Evolutionary conservation across 2,113 vertebrate genomes (phyloP).

Genomic region (Bubo bubo): DNA sequence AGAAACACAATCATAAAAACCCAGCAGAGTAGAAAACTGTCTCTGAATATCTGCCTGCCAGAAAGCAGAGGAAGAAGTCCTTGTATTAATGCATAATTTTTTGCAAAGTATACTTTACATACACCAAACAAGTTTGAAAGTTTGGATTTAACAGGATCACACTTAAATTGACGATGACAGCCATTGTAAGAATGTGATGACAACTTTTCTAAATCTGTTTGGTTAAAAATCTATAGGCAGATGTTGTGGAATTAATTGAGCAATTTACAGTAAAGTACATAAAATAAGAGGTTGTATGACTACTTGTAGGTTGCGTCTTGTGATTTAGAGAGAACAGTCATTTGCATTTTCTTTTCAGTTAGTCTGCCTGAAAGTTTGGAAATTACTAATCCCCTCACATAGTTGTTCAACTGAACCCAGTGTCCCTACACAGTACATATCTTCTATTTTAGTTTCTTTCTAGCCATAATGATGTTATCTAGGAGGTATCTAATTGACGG

Average conservation of each 20-base stretch:
- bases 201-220: background rate
- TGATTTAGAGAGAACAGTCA: background rate
- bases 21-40: background rate
- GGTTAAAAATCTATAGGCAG: background rate
- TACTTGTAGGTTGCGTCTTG: background rate
- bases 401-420: background rate
- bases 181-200: background rate
- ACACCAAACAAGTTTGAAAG: background rate
- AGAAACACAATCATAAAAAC: background rate
- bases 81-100: background rate
- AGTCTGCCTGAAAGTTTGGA: background rate
- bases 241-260: background rate
- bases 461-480: background rate
- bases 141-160: background rate
- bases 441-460: background rate
- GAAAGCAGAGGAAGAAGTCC: background rate
- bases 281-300: background rate
- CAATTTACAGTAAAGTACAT: background rate
- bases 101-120: background rate
- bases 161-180: background rate
- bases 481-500: background rate
- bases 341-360: background rate
- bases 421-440: background rate
- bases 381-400: background rate
- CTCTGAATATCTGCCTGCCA: background rate